Evolutionary conservation across 1,140 invertebrate species (phyloP).

Genomic region (Berghia stephanieae): DNA sequence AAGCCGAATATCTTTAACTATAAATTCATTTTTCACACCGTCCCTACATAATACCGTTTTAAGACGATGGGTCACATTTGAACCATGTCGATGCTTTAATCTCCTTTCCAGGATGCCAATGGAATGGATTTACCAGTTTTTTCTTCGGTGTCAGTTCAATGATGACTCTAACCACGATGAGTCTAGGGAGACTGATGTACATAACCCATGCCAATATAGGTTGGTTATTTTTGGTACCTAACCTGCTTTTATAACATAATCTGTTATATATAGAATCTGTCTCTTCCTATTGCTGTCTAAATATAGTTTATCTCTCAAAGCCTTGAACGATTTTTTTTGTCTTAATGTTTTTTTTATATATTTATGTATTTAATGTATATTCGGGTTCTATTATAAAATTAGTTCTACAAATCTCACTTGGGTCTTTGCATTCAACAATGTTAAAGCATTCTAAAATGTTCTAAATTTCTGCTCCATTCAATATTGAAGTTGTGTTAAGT

Average conservation of each 20-base stretch:
- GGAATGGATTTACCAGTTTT: conserved; percentile 30
- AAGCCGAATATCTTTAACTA: no score
- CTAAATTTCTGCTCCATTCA: neutral
- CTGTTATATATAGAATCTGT: no score
- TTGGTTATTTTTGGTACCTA: no score
- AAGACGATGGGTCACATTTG: no score
- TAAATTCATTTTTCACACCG: no score
- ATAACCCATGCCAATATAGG: conserved; percentile 15
- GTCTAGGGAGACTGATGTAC: conserved; percentile 18
- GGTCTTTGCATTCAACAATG: neutral
- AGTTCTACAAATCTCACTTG: neutral
- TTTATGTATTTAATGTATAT: neutral
- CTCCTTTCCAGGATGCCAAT: conserved; percentile 31
- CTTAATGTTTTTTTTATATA: neutral
- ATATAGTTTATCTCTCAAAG: no score
- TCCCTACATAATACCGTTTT: no score
- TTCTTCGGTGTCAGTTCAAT: conserved; percentile 27
- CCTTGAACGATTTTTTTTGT: no score
- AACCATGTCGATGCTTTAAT: no score
- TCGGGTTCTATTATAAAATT: neutral
- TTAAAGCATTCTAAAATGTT: neutral
- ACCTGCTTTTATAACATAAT: no score
- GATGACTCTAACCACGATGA: conserved; percentile 30
- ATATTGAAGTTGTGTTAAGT: neutral
- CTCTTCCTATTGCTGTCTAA: no score